Evolutionary conservation across 2,888 invertebrate genomes (phyloP).

Genomic region (Drosophila buzzatii): DNA sequence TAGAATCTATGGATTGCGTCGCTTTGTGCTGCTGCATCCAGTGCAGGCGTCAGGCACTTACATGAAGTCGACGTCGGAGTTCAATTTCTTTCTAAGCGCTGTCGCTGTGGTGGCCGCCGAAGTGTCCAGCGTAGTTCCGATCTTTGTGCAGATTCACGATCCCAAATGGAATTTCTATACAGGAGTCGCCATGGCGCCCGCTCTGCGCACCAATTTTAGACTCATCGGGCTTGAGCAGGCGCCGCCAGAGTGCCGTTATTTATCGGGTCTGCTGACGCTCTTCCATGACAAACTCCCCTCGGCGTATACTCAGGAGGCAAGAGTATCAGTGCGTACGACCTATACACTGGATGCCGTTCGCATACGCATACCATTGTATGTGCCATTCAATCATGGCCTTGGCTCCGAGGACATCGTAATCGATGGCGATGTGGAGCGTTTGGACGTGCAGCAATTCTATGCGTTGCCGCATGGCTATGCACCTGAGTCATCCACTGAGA

Average conservation of each 20-base stretch:
- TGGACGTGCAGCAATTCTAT: conserved; percentile 83
- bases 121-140: conserved; percentile 89
- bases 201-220: conserved; percentile 92
- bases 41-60: conserved; percentile 84
- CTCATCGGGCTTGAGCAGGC: conserved; percentile 94
- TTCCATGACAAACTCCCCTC: conserved; percentile 96
- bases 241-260: conserved; percentile 92
- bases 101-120: conserved; percentile 93
- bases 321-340: conserved; percentile 89
- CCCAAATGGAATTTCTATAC: conserved; percentile 90
- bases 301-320: conserved; percentile 87
- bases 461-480: conserved; percentile 93
- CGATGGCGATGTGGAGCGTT: conserved; percentile 43
- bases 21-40: conserved; percentile 92
- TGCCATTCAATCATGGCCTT: conserved; percentile 69
- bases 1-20: conserved; percentile 92
- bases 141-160: conserved; percentile 95
- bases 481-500: conserved; percentile 92
- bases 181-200: conserved; percentile 92
- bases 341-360: conserved; percentile 86
- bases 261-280: conserved; percentile 92
- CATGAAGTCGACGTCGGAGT: conserved; percentile 89
- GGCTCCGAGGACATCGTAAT: conserved; percentile 64
- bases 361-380: conserved; percentile 74
- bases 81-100: conserved; percentile 92